phyloP scores from a whole-genome alignment of 1,140 invertebrate species.

The Formica exsecta region DNA sequence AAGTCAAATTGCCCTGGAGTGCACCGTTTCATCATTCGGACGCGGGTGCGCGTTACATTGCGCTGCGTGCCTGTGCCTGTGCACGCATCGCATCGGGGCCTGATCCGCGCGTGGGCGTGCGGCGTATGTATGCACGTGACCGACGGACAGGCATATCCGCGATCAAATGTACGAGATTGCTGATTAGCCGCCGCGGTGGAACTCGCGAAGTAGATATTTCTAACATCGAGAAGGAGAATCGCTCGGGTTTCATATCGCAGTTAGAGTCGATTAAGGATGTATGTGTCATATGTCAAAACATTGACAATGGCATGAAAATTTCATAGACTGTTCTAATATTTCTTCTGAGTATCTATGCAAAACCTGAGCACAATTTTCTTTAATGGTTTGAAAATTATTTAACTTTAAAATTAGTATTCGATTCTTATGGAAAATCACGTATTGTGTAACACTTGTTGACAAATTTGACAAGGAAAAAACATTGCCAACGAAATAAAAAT shows the following conservation, averaged over 20 bases:
- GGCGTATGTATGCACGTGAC: slow-evolving; percentile 15
- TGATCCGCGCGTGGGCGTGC: slow-evolving; percentile 39
- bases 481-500: no score
- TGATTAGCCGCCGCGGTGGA: slow-evolving; percentile 46
- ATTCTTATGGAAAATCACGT: no score
- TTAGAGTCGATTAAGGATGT: not conserved
- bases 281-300: no score
- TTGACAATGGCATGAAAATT: no score
- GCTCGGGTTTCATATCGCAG: not conserved
- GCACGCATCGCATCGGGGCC: not conserved
- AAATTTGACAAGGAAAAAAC: no score
- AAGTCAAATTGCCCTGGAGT: slow-evolving; percentile 84
- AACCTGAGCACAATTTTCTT: no score
- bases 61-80: not conserved
- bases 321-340: no score
- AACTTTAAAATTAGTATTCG: no score
- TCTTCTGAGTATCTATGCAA: no score
- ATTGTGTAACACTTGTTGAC: no score
- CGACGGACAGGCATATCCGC: slow-evolving; percentile 59
- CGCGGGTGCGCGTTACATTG: slow-evolving; percentile 37
- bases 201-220: slow-evolving; percentile 5
- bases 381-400: no score
- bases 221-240: not conserved
- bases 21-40: slow-evolving; percentile 83
- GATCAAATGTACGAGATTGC: slow-evolving; percentile 54